Evolutionary conservation across 37 sponge, comb jelly and placozoan genomes (phyloP).

Genomic region (Cliona cf. orientalis): DNA sequence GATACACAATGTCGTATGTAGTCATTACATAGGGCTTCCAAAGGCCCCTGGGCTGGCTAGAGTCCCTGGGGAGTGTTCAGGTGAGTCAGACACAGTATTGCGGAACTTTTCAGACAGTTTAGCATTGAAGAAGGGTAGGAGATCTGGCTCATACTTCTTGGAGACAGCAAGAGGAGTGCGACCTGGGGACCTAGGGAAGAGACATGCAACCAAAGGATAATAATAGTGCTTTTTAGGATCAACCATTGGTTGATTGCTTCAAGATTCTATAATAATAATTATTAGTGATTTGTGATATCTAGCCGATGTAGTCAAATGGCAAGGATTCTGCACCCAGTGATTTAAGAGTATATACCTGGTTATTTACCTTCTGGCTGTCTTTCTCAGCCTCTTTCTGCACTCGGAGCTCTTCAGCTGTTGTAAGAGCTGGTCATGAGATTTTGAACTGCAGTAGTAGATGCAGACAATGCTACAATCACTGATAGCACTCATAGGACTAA

Average conservation of each 20-base stretch:
- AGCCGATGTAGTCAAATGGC: too few relatives aligned
- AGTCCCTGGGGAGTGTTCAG: too few relatives aligned
- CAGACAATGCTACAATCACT: too few relatives aligned
- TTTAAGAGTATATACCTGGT: too few relatives aligned
- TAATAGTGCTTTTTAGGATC: background rate
- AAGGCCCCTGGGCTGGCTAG: conserved; percentile 61
- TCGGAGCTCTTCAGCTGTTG: conserved; percentile 57
- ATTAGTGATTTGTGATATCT: too few relatives aligned
- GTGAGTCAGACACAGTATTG: conserved; percentile 35
- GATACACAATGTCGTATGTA: background rate
- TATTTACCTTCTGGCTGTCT: conserved; percentile 13
- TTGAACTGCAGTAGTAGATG: too few relatives aligned
- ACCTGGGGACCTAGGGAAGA: conserved; percentile 80
- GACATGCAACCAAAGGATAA: background rate
- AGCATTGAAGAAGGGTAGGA: conserved; percentile 60
- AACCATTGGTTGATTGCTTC: too few relatives aligned
- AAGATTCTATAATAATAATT: too few relatives aligned
- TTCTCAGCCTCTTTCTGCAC: conserved; percentile 36
- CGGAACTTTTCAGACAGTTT: conserved; percentile 69
- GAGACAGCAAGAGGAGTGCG: conserved; percentile 72
- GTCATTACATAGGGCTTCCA: conserved; percentile 46
- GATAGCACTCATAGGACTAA: too few relatives aligned
- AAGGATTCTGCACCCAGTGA: too few relatives aligned
- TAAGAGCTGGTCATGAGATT: conserved; percentile 4
- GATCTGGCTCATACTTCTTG: background rate